Evolutionary conservation across 2,888 invertebrate species (phyloP).

Genomic region (Ophioninae sp.): DNA sequence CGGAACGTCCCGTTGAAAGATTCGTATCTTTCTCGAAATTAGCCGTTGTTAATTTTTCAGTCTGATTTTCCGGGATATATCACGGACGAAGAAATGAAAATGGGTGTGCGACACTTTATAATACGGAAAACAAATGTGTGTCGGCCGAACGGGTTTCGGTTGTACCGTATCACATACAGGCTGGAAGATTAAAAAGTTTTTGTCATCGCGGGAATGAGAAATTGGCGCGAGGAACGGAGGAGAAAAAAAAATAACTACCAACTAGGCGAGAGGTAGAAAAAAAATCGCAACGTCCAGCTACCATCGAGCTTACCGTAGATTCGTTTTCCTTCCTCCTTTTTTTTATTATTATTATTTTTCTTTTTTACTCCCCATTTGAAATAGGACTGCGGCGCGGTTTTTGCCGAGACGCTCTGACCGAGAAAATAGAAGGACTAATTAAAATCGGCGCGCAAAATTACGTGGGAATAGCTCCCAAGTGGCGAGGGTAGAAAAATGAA

Average conservation of each 20-base stretch:
- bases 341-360: slow-evolving; percentile 10
- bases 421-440: slow-evolving; percentile 63
- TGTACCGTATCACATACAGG: slow-evolving; percentile 42
- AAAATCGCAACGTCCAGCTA: slow-evolving; percentile 27
- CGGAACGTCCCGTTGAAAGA: not conserved
- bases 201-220: slow-evolving; percentile 65
- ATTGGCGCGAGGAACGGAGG: slow-evolving; percentile 27
- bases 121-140: slow-evolving; percentile 23
- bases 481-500: slow-evolving; percentile 15
- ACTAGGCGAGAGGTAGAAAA: slow-evolving; percentile 25
- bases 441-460: slow-evolving; percentile 65
- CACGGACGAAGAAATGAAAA: slow-evolving; percentile 30
- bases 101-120: slow-evolving; percentile 10
- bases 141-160: not conserved
- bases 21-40: slow-evolving; percentile 1
- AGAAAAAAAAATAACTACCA: slow-evolving; percentile 28
- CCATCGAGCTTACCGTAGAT: slow-evolving; percentile 62
- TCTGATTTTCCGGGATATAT: not conserved
- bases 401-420: slow-evolving; percentile 47
- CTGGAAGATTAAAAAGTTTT: slow-evolving; percentile 75
- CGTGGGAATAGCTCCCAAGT: slow-evolving; percentile 43
- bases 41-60: slow-evolving; percentile 5
- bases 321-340: slow-evolving; percentile 36
- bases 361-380: not conserved
- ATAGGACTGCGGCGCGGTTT: slow-evolving; percentile 33